phyloP scores from a whole-genome alignment of 2,797 vertebrate genomes.

The Aulostomus chinensis region DNA sequence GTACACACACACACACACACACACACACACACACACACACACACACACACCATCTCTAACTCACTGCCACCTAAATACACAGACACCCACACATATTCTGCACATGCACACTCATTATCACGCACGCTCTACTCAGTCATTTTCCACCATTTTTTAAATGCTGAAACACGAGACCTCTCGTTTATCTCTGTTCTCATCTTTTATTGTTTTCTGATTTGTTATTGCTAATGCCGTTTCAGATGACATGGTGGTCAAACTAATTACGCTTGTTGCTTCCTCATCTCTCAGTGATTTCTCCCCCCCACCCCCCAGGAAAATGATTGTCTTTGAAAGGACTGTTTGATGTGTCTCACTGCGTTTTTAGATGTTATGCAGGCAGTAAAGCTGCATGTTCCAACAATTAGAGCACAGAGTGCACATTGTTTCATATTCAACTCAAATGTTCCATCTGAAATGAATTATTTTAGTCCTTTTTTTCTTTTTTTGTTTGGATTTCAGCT shows the following conservation, averaged over 20 bases:
- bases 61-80: neutral
- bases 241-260: conserved; percentile 66
- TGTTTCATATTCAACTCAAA: conserved; percentile 54
- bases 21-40: neutral
- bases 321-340: conserved; percentile 59
- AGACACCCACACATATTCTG: conserved; percentile 5
- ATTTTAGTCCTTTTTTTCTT: conserved; percentile 46
- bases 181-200: conserved; percentile 54
- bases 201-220: conserved; percentile 71
- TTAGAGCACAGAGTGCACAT: conserved; percentile 65
- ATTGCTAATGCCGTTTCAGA: conserved; percentile 63
- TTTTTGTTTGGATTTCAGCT: conserved; percentile 48
- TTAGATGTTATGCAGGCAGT: conserved; percentile 60
- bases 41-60: neutral
- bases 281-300: conserved; percentile 26
- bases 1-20: conserved; percentile 7
- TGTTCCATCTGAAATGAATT: conserved; percentile 64
- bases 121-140: conserved; percentile 22
- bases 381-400: conserved; percentile 66
- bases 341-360: conserved; percentile 57
- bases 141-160: conserved; percentile 25
- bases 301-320: conserved; percentile 39
- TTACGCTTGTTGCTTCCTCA: conserved; percentile 49
- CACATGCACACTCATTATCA: neutral
- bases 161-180: conserved; percentile 42